Conservation (phyloP, 1,140 invertebrate genomes). For the Camponotus vicinus region DNA sequence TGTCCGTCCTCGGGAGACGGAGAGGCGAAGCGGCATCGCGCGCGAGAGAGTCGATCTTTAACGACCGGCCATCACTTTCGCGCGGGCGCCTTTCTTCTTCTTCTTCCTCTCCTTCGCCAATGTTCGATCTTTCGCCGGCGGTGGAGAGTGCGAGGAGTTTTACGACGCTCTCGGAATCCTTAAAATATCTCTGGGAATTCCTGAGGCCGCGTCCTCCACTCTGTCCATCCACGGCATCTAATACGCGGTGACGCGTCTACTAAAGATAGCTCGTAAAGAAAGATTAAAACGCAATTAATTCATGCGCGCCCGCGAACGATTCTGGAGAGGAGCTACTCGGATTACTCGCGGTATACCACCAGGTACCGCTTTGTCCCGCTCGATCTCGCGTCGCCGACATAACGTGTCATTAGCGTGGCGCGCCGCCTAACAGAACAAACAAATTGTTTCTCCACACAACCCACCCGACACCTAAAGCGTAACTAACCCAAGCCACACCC, state of each 20-base stretch:
- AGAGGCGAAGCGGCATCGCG: constrained; percentile 35
- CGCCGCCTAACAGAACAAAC: constrained; percentile 77
- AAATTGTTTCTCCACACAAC: constrained; percentile 71
- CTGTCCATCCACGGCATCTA: neutral
- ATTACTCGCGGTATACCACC: constrained; percentile 49
- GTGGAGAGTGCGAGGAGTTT: constrained; percentile 57
- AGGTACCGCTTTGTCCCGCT: constrained; percentile 33
- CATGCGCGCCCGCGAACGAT: constrained; percentile 19
- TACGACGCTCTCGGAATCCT: constrained; percentile 76
- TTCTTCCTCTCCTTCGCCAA: constrained; percentile 53
- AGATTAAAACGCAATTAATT: constrained; percentile 60
- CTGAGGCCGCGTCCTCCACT: neutral
- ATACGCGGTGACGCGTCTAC: neutral
- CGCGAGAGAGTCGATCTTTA: constrained; percentile 55
- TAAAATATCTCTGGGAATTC: constrained; percentile 72
- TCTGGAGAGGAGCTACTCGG: constrained; percentile 25
- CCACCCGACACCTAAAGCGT: constrained; percentile 69
- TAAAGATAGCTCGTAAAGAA: constrained; percentile 41
- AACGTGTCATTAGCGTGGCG: constrained; percentile 75
- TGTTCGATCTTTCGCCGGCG: constrained; percentile 51
- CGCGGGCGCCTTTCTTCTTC: constrained; percentile 63
- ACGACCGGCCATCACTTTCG: constrained; percentile 63
- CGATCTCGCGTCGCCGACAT: constrained; percentile 68
- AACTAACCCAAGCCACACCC: constrained; percentile 68
- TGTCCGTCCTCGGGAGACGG: constrained; percentile 26